Conservation (phyloP, 1,140 invertebrate species). For the Ceratina japonica region DNA sequence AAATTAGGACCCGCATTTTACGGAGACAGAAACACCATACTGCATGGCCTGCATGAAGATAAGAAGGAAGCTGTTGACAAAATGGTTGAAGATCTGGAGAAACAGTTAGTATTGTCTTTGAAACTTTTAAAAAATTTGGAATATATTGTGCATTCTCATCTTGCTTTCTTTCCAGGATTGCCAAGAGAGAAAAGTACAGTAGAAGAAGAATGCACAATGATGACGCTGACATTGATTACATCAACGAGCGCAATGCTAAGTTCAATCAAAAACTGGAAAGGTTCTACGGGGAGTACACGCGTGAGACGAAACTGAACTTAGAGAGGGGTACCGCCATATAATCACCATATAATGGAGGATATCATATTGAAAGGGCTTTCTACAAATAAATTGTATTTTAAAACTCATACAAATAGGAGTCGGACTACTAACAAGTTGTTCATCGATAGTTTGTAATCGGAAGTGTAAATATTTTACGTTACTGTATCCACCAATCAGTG, state of each 20-base stretch:
- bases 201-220: conserved; percentile 97
- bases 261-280: conserved; percentile 99
- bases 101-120: conserved; percentile 84
- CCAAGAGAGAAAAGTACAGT: conserved; percentile 96
- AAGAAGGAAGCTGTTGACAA: conserved; percentile 93
- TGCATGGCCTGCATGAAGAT: conserved; percentile 94
- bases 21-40: conserved; percentile 91
- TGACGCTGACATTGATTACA: conserved; percentile 99
- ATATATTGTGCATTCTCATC: conserved; percentile 24
- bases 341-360: conserved; percentile 82
- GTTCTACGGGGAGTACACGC: conserved; percentile 98
- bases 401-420: conserved; percentile 50
- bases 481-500: background rate
- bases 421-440: conserved; percentile 20
- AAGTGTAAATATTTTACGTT: conserved; percentile 22
- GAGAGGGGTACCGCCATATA: conserved; percentile 99
- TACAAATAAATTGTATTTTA: conserved; percentile 61
- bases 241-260: conserved; percentile 99
- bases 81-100: conserved; percentile 96
- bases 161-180: conserved; percentile 82
- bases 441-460: conserved; percentile 7
- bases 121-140: background rate
- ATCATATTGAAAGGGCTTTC: conserved; percentile 42
- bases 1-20: conserved; percentile 96
- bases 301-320: conserved; percentile 99